phyloP scores from a whole-genome alignment of 2,797 vertebrate species.

The Fistularia tabacaria region DNA sequence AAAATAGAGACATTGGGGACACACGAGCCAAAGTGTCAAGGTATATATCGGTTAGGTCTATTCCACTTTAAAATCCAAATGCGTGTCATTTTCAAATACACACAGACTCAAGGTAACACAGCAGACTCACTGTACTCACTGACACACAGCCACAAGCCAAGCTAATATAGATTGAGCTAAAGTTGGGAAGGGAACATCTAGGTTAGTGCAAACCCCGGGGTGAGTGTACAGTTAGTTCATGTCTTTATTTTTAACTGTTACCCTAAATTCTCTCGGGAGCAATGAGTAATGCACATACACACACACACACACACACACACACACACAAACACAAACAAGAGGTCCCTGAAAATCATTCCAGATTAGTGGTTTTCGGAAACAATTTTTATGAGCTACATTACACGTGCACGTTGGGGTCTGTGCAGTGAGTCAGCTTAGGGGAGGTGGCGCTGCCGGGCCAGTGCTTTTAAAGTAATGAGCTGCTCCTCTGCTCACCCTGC shows the following conservation, averaged over 20 bases:
- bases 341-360: conserved; percentile 16
- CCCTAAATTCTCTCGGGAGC: conserved; percentile 17
- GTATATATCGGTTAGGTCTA: no score
- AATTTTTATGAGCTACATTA: conserved; percentile 5
- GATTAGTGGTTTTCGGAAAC: conserved; percentile 27
- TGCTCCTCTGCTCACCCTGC: conserved; percentile 13
- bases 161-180: conserved; percentile 22
- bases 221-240: conserved; percentile 21
- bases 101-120: conserved; percentile 6
- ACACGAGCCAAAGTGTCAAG: no score
- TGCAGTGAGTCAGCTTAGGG: conserved; percentile 58
- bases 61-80: no score
- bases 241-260: conserved; percentile 12
- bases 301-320: background rate
- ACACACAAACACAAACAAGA: background rate
- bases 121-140: conserved; percentile 8
- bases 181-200: conserved; percentile 41
- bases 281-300: conserved; percentile 6
- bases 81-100: no score
- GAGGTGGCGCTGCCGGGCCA: conserved; percentile 55
- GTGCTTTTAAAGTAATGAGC: conserved; percentile 59
- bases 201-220: conserved; percentile 43
- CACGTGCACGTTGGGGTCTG: conserved; percentile 39
- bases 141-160: conserved; percentile 38
- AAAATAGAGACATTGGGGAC: no score